Evolutionary conservation across 2,113 vertebrate genomes (phyloP).

Genomic region (Hippocampus guttulatus): DNA sequence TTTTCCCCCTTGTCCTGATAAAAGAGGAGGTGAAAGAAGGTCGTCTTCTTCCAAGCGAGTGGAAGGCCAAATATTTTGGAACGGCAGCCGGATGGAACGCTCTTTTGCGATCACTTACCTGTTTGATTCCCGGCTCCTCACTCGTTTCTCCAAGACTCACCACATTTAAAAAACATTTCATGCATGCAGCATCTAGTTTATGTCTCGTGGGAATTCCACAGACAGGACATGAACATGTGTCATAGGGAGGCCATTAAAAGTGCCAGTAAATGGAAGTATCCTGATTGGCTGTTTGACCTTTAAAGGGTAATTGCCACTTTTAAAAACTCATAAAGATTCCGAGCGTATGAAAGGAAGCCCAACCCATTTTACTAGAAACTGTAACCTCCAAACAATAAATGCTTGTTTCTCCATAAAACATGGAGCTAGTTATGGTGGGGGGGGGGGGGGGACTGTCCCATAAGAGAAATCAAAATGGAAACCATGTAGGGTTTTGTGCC

Average conservation of each 20-base stretch:
- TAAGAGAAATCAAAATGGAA: slow-evolving; percentile 52
- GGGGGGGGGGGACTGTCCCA: slow-evolving; percentile 18
- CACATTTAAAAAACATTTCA: neutral
- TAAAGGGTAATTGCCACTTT: slow-evolving; percentile 74
- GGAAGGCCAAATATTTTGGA: slow-evolving; percentile 15
- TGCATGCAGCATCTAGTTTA: slow-evolving; percentile 23
- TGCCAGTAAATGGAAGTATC: slow-evolving; percentile 49
- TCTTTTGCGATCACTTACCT: neutral
- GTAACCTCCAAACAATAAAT: slow-evolving; percentile 65
- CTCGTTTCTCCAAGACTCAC: neutral
- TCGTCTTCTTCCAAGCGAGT: slow-evolving; percentile 24
- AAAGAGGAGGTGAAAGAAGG: slow-evolving; percentile 30
- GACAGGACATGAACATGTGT: slow-evolving; percentile 41
- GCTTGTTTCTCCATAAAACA: slow-evolving; percentile 62
- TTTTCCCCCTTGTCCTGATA: slow-evolving; percentile 51
- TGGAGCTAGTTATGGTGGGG: slow-evolving; percentile 34
- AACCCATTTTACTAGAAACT: slow-evolving; percentile 56
- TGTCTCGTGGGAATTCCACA: slow-evolving; percentile 27
- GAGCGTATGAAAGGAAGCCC: slow-evolving; percentile 52
- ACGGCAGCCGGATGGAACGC: slow-evolving; percentile 1
- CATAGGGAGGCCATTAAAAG: slow-evolving; percentile 61
- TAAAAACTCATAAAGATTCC: slow-evolving; percentile 62
- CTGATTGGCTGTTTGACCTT: slow-evolving; percentile 73
- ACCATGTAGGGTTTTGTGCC: slow-evolving; percentile 27
- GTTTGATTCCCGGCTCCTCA: neutral